Evolutionary conservation across 2,797 vertebrate species (phyloP).

Genomic region (Melanotaenia nigrans): DNA sequence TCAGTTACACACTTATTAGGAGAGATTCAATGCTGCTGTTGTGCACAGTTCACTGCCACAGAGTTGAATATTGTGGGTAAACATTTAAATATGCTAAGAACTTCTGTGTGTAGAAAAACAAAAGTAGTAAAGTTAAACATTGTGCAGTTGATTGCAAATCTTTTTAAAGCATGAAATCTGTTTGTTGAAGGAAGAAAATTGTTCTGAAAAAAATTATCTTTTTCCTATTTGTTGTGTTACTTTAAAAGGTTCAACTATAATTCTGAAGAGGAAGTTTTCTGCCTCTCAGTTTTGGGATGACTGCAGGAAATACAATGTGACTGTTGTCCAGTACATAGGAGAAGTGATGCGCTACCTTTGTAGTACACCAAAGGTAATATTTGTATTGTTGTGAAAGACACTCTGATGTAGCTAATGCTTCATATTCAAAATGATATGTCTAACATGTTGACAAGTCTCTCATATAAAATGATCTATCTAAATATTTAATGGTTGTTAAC

Average conservation of each 20-base stretch:
- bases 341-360: slow-evolving; percentile 91
- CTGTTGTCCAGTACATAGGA: slow-evolving; percentile 91
- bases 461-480: not conserved
- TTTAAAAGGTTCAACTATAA: slow-evolving; percentile 78
- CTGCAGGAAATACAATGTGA: slow-evolving; percentile 89
- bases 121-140: not conserved
- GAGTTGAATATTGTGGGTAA: not conserved
- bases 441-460: not conserved
- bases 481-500: not conserved
- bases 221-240: slow-evolving; percentile 51
- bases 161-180: not conserved
- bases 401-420: not conserved
- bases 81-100: not conserved
- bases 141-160: not conserved
- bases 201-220: not conserved
- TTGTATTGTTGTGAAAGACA: not conserved
- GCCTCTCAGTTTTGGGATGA: slow-evolving; percentile 92
- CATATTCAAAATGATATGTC: not conserved
- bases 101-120: not conserved
- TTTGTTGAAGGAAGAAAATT: not conserved
- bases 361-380: slow-evolving; percentile 82
- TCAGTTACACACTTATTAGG: slow-evolving; percentile 4
- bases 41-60: not conserved
- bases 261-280: slow-evolving; percentile 89
- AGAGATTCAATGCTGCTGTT: slow-evolving; percentile 17